phyloP scores from a whole-genome alignment of 92 coral and sea anemone species.

The Plumapathes pennacea region DNA sequence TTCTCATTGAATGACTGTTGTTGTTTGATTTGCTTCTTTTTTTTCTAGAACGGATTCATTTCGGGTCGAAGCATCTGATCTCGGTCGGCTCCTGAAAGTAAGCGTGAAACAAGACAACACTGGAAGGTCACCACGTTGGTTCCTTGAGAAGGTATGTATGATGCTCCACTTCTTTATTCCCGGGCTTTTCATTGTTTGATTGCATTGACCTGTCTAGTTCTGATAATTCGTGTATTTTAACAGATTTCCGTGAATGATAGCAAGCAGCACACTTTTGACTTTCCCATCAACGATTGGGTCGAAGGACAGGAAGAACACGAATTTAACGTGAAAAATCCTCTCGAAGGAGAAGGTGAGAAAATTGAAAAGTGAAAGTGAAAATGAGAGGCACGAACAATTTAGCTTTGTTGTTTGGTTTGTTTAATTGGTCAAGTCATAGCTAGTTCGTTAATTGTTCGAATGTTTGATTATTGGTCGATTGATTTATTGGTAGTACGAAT shows the following conservation, averaged over 20 bases:
- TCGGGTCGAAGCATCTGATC: slow-evolving; percentile 76
- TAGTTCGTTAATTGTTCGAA: too few species aligned
- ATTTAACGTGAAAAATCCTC: slow-evolving; percentile 29
- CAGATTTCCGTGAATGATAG: slow-evolving; percentile 71
- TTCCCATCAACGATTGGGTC: slow-evolving; percentile 75
- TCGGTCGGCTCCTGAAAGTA: slow-evolving; percentile 64
- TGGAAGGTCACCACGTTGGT: slow-evolving; percentile 82
- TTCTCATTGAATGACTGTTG: not conserved
- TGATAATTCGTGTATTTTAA: not conserved
- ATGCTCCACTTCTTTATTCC: not conserved
- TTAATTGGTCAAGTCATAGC: too few species aligned
- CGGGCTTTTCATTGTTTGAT: not conserved
- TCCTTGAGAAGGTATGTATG: slow-evolving; percentile 63
- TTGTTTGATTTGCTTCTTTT: too few species aligned
- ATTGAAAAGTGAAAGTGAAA: not conserved
- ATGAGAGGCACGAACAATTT: not conserved
- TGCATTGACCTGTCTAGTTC: not conserved
- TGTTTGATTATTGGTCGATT: too few species aligned
- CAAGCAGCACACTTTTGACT: slow-evolving; percentile 54
- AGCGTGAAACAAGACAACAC: slow-evolving; percentile 67
- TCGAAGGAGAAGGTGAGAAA: slow-evolving; percentile 37
- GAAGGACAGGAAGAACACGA: slow-evolving; percentile 53
- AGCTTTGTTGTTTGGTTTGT: not conserved
- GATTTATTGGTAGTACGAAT: too few species aligned
- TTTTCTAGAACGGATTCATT: slow-evolving; percentile 68